Conservation (phyloP, 2,113 vertebrate genomes). For the Deroptyus accipitrinus region DNA sequence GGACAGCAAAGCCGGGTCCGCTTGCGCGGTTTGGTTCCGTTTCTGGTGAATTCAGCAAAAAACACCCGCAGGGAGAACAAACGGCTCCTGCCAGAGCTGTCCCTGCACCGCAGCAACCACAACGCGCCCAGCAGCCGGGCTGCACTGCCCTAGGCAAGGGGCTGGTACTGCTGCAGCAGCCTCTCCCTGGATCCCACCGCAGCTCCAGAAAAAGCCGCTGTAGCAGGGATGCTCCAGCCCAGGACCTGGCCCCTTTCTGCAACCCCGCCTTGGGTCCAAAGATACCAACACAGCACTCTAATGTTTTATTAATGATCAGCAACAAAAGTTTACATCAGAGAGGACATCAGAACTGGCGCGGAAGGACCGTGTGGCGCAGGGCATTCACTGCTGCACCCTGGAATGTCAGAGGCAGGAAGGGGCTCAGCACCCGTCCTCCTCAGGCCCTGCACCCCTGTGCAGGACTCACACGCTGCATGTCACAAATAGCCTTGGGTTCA, state of each 20-base stretch:
- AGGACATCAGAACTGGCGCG: background rate
- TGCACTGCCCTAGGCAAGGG: background rate
- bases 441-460: background rate
- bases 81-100: background rate
- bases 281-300: background rate
- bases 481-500: background rate
- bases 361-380: background rate
- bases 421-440: background rate
- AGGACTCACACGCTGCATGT: fast-evolving
- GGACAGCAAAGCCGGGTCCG: background rate
- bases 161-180: no score
- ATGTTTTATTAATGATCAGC: constrained; percentile 61
- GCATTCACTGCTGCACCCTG: background rate
- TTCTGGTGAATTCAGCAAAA: background rate
- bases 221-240: background rate
- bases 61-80: background rate
- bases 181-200: background rate
- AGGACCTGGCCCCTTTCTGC: background rate
- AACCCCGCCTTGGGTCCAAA: fast-evolving
- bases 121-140: background rate
- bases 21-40: background rate
- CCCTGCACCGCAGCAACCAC: background rate
- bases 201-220: background rate
- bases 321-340: constrained; percentile 35
- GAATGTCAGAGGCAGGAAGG: background rate